Evolutionary conservation across 2,797 vertebrate genomes (phyloP), one percentile per base, ranked within the genome.

Genomic region (Gephyroberyx darwinii): DNA sequence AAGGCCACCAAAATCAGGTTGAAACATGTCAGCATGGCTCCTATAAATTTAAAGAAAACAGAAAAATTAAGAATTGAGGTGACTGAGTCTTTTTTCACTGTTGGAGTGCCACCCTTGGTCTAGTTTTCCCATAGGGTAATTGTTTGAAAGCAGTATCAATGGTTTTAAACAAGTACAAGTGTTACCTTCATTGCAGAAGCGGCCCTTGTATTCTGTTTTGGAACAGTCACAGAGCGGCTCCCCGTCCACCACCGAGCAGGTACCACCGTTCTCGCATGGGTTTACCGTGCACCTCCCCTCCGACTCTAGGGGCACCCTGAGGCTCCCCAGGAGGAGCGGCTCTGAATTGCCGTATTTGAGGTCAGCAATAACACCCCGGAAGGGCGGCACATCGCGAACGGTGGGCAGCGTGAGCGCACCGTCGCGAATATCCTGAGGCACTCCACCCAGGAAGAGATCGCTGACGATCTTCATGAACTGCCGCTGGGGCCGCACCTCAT

Each of bases 391-490:
- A 82, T 92, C 91, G 87, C 95, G 95, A 75, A 95, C 95, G 1
- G 94, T 93, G 26, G 95, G 95, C n/a, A 97, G 93, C 56, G 98
- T 99, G 82, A 99, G 92, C 5, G 95, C 95, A 8, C 95, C 93
- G n/a, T 89, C 86, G 67, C 95, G 96, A 63, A 99, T 96, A 88
- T 99, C 97, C 84, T 91, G 81, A 0, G 98, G 98, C 52, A 99
- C 95, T 35, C 97, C 98, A 0, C 98, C 98, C 60, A 99, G 86
- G 82, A 99, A 99, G 65, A 99, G 94, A 90, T 99, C 97, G 39
- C 98, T 99, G 87, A 98, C 95, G 2, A 99, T 96, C 84, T 96
- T 98, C 97, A 99, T 98, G 82, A 96, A 94, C 81, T 96, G 95
- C 60, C 96, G 93, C 55, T 96, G 96, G 9, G 96, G 93, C 78